These are phyloP conservation scores for Hemithea aestivaria DNA, from an alignment of 2,888 invertebrate genomes.

Conservation along the genomic window DNA sequence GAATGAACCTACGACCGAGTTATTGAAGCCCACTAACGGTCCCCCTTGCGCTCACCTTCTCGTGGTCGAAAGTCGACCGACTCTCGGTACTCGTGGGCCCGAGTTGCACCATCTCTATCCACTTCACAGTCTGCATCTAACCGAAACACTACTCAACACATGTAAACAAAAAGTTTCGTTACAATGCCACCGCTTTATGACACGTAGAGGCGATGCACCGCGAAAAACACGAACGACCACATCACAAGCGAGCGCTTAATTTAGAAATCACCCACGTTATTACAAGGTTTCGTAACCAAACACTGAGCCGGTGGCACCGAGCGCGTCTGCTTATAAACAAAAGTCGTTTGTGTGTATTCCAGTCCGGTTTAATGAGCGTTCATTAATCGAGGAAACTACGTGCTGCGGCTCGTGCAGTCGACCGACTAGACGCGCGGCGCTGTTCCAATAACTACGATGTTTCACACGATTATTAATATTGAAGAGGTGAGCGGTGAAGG, in stretches of 20 bases:
- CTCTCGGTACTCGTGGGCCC: conserved; percentile 51
- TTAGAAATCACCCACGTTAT: conserved; percentile 66
- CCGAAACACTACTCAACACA: conserved; percentile 33
- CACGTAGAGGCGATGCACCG: conserved; percentile 36
- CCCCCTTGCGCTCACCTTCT: conserved; percentile 54
- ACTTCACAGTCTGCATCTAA: conserved; percentile 70
- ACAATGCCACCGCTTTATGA: conserved; percentile 29
- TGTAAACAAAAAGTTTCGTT: conserved; percentile 29
- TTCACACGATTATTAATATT: conserved; percentile 26
- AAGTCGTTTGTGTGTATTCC: conserved; percentile 41
- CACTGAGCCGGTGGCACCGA: conserved; percentile 46
- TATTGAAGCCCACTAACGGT: conserved; percentile 34
- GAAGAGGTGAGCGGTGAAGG: conserved; percentile 31
- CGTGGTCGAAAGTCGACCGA: conserved; percentile 57
- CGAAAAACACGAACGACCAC: conserved; percentile 48
- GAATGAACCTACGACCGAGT: conserved; percentile 14
- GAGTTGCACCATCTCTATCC: conserved; percentile 72
- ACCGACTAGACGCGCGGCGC: conserved; percentile 28
- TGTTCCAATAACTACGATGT: conserved; percentile 20
- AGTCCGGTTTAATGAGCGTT: conserved; percentile 42
- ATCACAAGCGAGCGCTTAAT: conserved; percentile 53
- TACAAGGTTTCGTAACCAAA: conserved; percentile 60
- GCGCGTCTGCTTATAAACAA: conserved; percentile 64
- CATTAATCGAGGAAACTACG: conserved; percentile 41
- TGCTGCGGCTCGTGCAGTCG: conserved; percentile 28